Evolutionary conservation across 2,113 vertebrate species (phyloP).

Genomic region (Rhabdornis inornatus): DNA sequence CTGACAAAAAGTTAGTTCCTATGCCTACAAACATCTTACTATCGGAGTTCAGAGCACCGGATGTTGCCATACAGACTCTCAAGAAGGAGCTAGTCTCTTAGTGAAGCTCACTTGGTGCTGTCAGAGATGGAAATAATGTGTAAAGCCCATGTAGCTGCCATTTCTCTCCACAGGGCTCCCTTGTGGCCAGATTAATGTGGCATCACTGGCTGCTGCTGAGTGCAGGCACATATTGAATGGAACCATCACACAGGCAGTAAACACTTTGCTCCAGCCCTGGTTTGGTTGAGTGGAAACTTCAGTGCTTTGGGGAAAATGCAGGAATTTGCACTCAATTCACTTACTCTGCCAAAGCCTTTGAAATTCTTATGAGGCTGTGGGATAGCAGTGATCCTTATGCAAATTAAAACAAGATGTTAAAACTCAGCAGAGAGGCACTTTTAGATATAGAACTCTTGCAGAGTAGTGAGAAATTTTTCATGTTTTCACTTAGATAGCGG

Average conservation of each 20-base stretch:
- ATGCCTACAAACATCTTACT: accelerated
- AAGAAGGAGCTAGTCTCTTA: background rate
- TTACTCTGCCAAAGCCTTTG: background rate
- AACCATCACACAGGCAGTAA: background rate
- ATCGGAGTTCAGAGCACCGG: background rate
- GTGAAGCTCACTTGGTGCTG: background rate
- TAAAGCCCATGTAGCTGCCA: accelerated
- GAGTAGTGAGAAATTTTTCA: background rate
- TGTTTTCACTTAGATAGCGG: accelerated
- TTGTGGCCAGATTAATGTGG: too few relatives aligned
- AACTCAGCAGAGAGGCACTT: background rate
- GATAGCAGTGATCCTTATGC: background rate
- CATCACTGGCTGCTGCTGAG: background rate
- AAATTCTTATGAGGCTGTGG: background rate
- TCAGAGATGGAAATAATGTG: accelerated
- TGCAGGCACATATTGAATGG: accelerated
- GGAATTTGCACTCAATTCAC: background rate
- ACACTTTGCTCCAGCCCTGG: background rate
- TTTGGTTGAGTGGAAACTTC: background rate
- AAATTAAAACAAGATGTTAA: background rate
- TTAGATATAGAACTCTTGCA: background rate
- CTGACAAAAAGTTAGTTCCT: background rate
- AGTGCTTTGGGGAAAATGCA: accelerated
- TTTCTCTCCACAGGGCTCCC: background rate
- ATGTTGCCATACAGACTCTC: background rate